A percentile compares a stretch with the other conserved stretches of the same genome.
Conservation (phyloP, 2,797 vertebrate species). For the Choloepus didactylus region DNA sequence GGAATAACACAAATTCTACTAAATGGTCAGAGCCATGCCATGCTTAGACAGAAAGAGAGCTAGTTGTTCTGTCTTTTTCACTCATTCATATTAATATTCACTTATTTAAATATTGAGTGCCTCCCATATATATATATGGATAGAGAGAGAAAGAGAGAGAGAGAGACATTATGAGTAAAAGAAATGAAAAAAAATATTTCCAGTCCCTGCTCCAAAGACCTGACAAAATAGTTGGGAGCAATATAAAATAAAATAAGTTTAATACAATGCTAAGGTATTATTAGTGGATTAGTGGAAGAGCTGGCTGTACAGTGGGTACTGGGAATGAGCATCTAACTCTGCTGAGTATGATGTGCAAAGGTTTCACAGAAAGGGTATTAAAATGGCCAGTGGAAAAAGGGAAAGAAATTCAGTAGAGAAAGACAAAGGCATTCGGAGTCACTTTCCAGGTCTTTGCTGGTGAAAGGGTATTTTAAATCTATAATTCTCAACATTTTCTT, state of each 20-base stretch:
- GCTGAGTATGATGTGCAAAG: background rate
- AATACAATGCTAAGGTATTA: background rate
- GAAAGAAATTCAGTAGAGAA: background rate
- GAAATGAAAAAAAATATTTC: background rate
- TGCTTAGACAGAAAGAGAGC: background rate
- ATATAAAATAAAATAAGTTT: background rate
- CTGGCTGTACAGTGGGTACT: too few relatives aligned
- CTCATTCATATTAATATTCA: background rate
- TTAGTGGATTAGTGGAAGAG: background rate
- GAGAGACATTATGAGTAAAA: background rate
- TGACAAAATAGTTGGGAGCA: background rate
- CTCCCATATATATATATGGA: background rate
- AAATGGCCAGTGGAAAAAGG: background rate
- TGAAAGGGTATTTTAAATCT: background rate
- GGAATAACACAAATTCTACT: background rate
- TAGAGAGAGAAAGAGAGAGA: background rate
- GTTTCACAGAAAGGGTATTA: background rate
- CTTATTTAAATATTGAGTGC: background rate
- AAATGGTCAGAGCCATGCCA: background rate
- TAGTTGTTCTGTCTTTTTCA: background rate
- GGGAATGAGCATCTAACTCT: background rate
- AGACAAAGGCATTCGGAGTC: background rate
- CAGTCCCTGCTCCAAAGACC: background rate
- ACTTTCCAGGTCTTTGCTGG: background rate
- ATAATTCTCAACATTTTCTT: background rate